Conservation (phyloP, 2,888 invertebrate genomes). For the Drosophila lutescens region DNA sequence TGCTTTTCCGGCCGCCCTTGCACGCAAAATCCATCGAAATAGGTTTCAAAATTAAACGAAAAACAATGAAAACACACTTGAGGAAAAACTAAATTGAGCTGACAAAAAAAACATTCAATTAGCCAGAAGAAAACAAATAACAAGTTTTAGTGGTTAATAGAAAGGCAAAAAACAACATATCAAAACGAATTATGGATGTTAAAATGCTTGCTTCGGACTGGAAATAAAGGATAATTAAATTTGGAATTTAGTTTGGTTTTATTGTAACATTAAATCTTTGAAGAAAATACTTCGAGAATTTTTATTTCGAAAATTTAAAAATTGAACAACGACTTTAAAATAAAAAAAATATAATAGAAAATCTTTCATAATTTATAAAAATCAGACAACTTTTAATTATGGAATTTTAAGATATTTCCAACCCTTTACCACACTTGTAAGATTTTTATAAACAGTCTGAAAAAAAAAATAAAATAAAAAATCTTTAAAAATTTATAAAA, state of each 20-base stretch:
- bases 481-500: too few species aligned
- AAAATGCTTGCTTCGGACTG: constrained; percentile 2
- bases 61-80: constrained; percentile 5
- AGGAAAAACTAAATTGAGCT: constrained; percentile 1
- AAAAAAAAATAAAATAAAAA: neutral
- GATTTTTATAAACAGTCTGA: neutral
- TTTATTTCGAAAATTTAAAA: too few species aligned
- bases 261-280: too few species aligned
- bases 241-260: neutral
- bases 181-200: constrained; percentile 10
- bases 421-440: neutral
- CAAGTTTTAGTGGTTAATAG: constrained; percentile 12
- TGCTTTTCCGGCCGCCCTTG: constrained; percentile 18
- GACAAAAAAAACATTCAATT: constrained; percentile 12
- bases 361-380: too few species aligned
- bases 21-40: constrained; percentile 44
- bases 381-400: too few species aligned
- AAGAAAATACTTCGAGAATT: too few species aligned
- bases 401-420: neutral
- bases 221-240: neutral
- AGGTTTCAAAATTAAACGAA: constrained; percentile 47
- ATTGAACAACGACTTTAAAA: too few species aligned
- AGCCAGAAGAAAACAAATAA: constrained; percentile 16
- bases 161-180: constrained; percentile 14
- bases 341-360: too few species aligned